Base-by-base conservation (phyloP, 2,113 vertebrate genomes). In the Symphodus melops region DNA sequence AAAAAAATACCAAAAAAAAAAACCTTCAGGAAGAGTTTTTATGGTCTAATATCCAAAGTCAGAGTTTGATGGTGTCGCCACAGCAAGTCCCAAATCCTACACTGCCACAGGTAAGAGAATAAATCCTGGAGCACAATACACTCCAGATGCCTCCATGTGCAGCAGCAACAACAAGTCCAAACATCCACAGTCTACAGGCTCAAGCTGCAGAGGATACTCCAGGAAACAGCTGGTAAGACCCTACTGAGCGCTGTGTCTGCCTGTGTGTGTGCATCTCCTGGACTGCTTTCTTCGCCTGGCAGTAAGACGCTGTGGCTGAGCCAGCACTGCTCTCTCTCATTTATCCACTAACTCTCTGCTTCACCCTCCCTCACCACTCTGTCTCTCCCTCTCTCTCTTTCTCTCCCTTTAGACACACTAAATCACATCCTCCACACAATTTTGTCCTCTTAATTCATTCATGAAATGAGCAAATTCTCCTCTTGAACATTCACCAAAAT, bases 301-400 rank as follows among this genome's bases (percentile, higher is more conserved):
- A 86, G 79, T 60, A 77, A 72, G 86, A 75, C 10, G 69, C 78
- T 88, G 84, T 79, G 86, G 48, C 85, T 84, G 88, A 86, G 90
- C 79, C 86, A 83, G 77, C 55, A 36, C 79, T 70, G 89, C 89
- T 84, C 81, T 86, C 81, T 86, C 82, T 80, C 72, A 75, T 87
- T 86, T 88, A 86, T 77, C 69, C 69, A 46, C 85, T 53, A 65
- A 71, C 84, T 84, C 88, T 51, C 84, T 72, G 37, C 67, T 56
- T 52, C 83, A 55, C 51, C 53, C 76, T 61, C 46, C 64, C 41
- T 11, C 83, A 78, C 82, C 57, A 41, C 68, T 39, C 71, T 8
- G 11, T 23, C 53, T 7, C 28, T 36, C 54, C 5, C 7, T 17
- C 36, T 57, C 59, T 8, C 36, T 21, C 74, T 51, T 70, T 13